Conservation (phyloP, 2,113 vertebrate genomes). For the Isurus oxyrinchus region DNA sequence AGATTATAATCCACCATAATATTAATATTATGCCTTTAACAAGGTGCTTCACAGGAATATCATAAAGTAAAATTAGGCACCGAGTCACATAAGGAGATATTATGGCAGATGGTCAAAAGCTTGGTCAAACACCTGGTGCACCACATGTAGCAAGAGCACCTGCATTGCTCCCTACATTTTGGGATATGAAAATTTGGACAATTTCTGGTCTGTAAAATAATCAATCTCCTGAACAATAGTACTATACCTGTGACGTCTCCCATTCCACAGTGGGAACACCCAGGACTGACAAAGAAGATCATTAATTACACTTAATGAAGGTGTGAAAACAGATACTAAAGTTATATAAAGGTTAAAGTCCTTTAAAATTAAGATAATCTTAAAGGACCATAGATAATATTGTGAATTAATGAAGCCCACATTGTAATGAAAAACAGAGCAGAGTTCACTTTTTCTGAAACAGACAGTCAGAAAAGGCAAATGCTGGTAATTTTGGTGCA, state of each 20-base stretch:
- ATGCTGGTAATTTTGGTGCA: not conserved
- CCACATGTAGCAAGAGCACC: not conserved
- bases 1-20: too few relatives aligned
- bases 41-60: too few relatives aligned
- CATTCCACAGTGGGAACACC: too few relatives aligned
- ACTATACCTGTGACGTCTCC: not conserved
- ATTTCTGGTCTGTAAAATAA: not conserved
- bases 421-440: not conserved
- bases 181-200: not conserved
- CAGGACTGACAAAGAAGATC: not conserved
- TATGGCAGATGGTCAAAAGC: too few relatives aligned
- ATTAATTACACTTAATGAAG: not conserved
- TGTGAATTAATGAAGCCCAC: not conserved
- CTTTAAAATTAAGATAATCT: not conserved
- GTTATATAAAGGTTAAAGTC: not conserved
- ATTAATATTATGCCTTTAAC: too few relatives aligned
- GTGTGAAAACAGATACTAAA: not conserved
- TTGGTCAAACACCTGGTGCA: too few relatives aligned
- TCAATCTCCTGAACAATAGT: not conserved
- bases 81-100: too few relatives aligned
- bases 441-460: not conserved
- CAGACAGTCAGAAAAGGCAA: not conserved
- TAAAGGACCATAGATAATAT: not conserved
- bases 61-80: too few relatives aligned
- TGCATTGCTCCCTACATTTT: not conserved